These are phyloP conservation scores for Steinernema carpocapsae DNA, from an alignment of 2,888 invertebrate species.

Conservation along the genomic window DNA sequence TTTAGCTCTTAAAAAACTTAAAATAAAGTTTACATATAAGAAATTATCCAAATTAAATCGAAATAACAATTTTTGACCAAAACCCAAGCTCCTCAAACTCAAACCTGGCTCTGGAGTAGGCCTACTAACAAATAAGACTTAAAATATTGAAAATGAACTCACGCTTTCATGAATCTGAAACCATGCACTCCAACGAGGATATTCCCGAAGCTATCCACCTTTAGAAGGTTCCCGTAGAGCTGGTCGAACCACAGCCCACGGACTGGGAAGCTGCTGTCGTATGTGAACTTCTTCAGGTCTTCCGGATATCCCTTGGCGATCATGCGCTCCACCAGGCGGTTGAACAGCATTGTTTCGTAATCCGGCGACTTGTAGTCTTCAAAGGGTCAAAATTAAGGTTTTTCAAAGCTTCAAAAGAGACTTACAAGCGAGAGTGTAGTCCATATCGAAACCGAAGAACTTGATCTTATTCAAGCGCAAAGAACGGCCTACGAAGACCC, in stretches of 20 bases:
- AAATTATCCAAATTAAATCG: not conserved
- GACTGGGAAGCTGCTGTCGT: slow-evolving; percentile 71
- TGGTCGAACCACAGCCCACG: slow-evolving; percentile 92
- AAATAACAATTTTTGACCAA: too few relatives aligned
- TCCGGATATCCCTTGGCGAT: slow-evolving; percentile 91
- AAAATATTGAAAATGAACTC: too few relatives aligned
- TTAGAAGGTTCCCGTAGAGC: slow-evolving; percentile 89
- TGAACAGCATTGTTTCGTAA: slow-evolving; percentile 91
- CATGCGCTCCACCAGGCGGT: slow-evolving; percentile 86
- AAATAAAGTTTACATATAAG: too few relatives aligned
- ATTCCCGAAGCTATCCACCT: slow-evolving; percentile 90
- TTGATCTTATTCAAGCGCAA: slow-evolving; percentile 96
- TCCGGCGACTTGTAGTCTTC: slow-evolving; percentile 98
- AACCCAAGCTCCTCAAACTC: too few relatives aligned
- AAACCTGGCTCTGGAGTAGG: too few relatives aligned
- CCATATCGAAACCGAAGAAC: slow-evolving; percentile 99
- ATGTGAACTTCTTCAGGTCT: slow-evolving; percentile 89
- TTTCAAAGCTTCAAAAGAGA: slow-evolving; percentile 28
- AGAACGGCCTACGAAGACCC: slow-evolving; percentile 96
- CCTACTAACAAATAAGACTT: too few relatives aligned
- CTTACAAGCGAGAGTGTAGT: slow-evolving; percentile 85
- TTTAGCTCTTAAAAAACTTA: too few relatives aligned
- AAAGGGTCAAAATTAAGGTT: slow-evolving; percentile 71
- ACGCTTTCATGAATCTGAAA: slow-evolving; percentile 78
- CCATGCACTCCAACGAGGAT: slow-evolving; percentile 96